Conservation (phyloP, 1,140 invertebrate genomes). For the Cardiocondyla obscurior region DNA sequence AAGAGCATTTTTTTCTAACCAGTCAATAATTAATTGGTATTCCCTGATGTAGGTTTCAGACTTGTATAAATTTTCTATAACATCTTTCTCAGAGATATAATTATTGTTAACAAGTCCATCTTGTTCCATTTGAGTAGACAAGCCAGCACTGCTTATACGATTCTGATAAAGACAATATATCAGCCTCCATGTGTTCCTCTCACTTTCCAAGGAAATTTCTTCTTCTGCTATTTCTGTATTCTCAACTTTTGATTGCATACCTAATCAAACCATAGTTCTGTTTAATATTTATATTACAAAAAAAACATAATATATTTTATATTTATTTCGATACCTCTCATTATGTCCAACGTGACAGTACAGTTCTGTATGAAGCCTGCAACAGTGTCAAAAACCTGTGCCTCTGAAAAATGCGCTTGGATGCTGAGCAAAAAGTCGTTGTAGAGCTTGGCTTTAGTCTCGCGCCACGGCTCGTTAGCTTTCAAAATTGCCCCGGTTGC, state of each 20-base stretch:
- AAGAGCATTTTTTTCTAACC: constrained; percentile 93
- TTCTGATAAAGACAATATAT: constrained; percentile 92
- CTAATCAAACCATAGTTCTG: too few species aligned
- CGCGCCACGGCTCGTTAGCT: constrained; percentile 82
- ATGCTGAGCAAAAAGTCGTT: constrained; percentile 86
- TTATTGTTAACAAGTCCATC: constrained; percentile 79
- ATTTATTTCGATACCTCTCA: constrained; percentile 76
- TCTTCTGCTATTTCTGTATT: constrained; percentile 81
- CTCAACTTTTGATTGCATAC: constrained; percentile 85
- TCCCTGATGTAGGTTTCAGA: constrained; percentile 89
- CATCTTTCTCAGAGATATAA: constrained; percentile 86
- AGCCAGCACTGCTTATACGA: constrained; percentile 83
- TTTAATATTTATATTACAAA: too few species aligned
- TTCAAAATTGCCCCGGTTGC: constrained; percentile 83
- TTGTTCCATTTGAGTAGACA: constrained; percentile 80
- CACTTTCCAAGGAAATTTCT: constrained; percentile 86
- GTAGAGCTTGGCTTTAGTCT: constrained; percentile 84
- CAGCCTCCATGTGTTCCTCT: constrained; percentile 94
- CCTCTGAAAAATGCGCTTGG: constrained; percentile 83
- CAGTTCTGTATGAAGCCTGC: constrained; percentile 85
- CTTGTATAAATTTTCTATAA: constrained; percentile 86
- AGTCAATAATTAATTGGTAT: constrained; percentile 95
- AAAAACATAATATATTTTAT: too few species aligned
- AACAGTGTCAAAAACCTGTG: constrained; percentile 85
- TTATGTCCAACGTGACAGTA: constrained; percentile 83